phyloP scores from a whole-genome alignment of 2,888 invertebrate genomes.

The Drosophila tanythrix region DNA sequence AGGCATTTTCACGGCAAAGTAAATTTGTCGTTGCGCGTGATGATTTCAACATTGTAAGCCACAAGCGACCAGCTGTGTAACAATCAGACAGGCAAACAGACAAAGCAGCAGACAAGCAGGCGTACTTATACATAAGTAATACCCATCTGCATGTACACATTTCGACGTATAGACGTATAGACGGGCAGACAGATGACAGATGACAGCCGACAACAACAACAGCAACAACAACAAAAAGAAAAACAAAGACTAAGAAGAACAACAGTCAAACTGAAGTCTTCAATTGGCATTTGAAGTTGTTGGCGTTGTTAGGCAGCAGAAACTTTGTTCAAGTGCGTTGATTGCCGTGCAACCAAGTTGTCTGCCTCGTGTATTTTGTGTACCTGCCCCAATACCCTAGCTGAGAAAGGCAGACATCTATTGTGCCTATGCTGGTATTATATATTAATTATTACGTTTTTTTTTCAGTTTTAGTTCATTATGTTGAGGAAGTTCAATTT shows the following conservation, averaged over 20 bases:
- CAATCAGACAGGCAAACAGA: slow-evolving; percentile 52
- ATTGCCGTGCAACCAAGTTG: slow-evolving; percentile 78
- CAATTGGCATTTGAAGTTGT: slow-evolving; percentile 47
- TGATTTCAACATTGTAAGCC: slow-evolving; percentile 55
- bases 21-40: slow-evolving; percentile 28
- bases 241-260: background rate
- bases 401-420: background rate
- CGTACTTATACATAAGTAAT: slow-evolving; percentile 36
- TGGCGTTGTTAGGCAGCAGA: slow-evolving; percentile 29
- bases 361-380: slow-evolving; percentile 48
- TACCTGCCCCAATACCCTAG: slow-evolving; percentile 46
- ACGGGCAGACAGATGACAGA: slow-evolving; percentile 19
- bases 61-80: slow-evolving; percentile 58
- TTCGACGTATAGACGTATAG: slow-evolving; percentile 8
- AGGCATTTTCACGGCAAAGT: slow-evolving; percentile 51
- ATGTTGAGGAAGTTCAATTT: background rate
- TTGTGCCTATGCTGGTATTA: background rate
- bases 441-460: background rate
- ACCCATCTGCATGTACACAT: slow-evolving; percentile 16
- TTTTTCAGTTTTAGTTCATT: background rate
- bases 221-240: background rate
- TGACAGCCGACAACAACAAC: slow-evolving; percentile 30
- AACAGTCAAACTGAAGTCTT: slow-evolving; percentile 57
- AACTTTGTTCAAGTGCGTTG: slow-evolving; percentile 76
- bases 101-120: slow-evolving; percentile 26